Base-by-base conservation (phyloP, 2,113 vertebrate genomes). In the Laticauda colubrina region DNA sequence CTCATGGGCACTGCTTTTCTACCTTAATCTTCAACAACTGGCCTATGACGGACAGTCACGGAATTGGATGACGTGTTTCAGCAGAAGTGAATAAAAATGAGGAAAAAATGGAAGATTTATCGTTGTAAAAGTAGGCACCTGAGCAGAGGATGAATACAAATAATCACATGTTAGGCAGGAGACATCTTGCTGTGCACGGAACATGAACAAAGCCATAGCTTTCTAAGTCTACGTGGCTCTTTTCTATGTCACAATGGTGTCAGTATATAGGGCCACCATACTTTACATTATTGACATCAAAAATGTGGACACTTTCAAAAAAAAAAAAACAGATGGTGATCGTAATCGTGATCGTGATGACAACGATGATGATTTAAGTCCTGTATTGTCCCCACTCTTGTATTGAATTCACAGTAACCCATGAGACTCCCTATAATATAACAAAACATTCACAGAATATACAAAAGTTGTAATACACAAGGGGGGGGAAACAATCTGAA, bases 31-130 rank as follows among this genome's bases (percentile, higher is more conserved):
- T 85, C 39, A 34, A 85, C 54, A 89, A 59, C 64, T 51, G 43
- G 39, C 29, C 54, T 89, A 29, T 92, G 69, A 92, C 54, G 21
- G 75, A 90, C 88, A 90, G 88, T 75, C 69, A 90, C 21, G 55
- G 85, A 92, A 93, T 64, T 90, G 88, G 88, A 90, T 90, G 43
- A 48, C 59, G 54, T 90, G 81, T 90, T 51, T 90, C 43, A 89
- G 59, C 81, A 85, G 34, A 59, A 92, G 9, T 48, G 21, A 55
- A 85, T 51, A 57, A 55, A 92, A 89, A 92, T 57, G 89, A 55
- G 92, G 48, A 51, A 21, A 89, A 43, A 89, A 92, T 24, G 57
- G 43, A 45, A 59, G 39, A 69, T 53, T 14, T 45, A 59, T 29
- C 11, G 6, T 48, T 57, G 29, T 85, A 89, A 85, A 75, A 34